Evolutionary conservation across 2,797 vertebrate genomes (phyloP), one percentile per base, ranked within the genome.

Genomic region (Centropyge bicolor): DNA sequence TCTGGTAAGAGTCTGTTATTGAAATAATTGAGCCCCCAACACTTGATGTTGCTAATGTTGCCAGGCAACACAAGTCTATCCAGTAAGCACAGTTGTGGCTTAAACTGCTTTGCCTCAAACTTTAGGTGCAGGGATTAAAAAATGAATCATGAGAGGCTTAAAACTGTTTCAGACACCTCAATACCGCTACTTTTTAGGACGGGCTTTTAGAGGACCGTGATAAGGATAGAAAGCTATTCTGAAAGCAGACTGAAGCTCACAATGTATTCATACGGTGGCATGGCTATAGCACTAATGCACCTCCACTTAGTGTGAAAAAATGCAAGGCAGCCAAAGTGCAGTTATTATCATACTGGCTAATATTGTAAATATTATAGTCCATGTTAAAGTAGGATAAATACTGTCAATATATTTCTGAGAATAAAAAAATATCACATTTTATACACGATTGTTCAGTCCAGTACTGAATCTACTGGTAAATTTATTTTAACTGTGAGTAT

Each of bases 31-130:
- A 86, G 52, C 27, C 71, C 74, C 19, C 24, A 71, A 62, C 70
- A 63, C 70, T 65, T 81, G 46, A 79, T 86, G 80, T 72, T 82
- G 79, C 46, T 49, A 83, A 56, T 6, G 81, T 89, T 91, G 86
- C 92, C 72, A 86, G 78, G 86, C 84, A 92, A 90, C 70, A 70
- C 45, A 64, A 61, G 46, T 84, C 46, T 52, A 77, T 88, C 71
- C 51, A 70, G 38, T 68, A 41, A 84, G 74, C 73, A 70, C 62
- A 75, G 66, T 49, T 59, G 60, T 24, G 63, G 59, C 62, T 85
- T 84, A 70, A 86, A 87, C 43, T 48, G 68, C 76, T 83, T 79
- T 82, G 62, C 71, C 48, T 79, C 56, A 80, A 80, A 87, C 59
- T 76, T 87, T 75, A 49, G 51, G 71, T 80, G 63, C 65, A 80